phyloP scores from a whole-genome alignment of 2,888 invertebrate species.

The Atethmia centrago region DNA sequence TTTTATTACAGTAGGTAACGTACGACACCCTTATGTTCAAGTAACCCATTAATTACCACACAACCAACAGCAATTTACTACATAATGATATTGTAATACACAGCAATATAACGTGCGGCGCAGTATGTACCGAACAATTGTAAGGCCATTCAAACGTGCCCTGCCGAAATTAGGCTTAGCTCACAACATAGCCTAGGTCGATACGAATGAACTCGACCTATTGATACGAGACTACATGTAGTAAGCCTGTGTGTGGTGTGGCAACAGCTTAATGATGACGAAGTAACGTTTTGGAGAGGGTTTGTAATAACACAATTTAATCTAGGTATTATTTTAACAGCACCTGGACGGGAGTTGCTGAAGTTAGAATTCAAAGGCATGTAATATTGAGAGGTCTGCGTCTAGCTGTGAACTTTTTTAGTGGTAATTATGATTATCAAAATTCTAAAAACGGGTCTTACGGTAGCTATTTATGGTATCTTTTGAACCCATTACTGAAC shows the following conservation, averaged over 20 bases:
- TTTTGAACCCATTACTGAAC: too few species aligned
- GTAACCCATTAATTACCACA: background rate
- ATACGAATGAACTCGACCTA: slow-evolving; percentile 35
- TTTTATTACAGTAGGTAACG: background rate
- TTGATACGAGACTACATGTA: slow-evolving; percentile 20
- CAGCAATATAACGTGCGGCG: background rate
- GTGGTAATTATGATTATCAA: too few species aligned
- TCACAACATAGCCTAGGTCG: slow-evolving; percentile 49
- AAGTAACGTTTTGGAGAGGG: background rate
- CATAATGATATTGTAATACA: background rate
- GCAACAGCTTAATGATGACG: background rate
- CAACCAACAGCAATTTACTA: background rate
- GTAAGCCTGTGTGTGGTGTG: background rate
- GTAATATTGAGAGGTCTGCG: too few species aligned
- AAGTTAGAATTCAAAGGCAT: too few species aligned
- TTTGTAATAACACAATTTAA: too few species aligned
- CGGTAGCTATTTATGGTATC: too few species aligned
- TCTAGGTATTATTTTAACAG: too few species aligned
- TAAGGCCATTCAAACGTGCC: slow-evolving; percentile 33
- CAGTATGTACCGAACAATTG: slow-evolving; percentile 21
- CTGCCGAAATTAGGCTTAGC: slow-evolving; percentile 41
- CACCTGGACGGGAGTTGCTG: too few species aligned
- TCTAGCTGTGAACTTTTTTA: too few species aligned
- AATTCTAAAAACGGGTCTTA: too few species aligned
- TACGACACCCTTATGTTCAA: background rate